Conservation (phyloP, 2,113 vertebrate species). For the Hymenochirus boettgeri region DNA sequence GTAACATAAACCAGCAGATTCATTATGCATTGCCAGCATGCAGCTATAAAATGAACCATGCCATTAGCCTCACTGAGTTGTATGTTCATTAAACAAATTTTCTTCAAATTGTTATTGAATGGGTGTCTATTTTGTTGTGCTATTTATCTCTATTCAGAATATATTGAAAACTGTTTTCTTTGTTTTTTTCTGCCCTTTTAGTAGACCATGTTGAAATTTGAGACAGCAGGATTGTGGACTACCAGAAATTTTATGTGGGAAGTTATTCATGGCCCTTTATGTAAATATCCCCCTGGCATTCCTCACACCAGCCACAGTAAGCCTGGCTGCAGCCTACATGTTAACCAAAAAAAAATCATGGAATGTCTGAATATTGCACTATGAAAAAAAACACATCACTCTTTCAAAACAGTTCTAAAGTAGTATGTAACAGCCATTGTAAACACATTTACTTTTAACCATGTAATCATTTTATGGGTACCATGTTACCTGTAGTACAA, state of each 20-base stretch:
- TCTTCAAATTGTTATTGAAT: too few relatives aligned
- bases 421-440: constrained; percentile 62
- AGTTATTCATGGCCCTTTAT: constrained; percentile 79
- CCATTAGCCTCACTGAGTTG: too few relatives aligned
- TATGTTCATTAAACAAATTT: too few relatives aligned
- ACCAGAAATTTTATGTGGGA: constrained; percentile 80
- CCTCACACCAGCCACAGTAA: constrained; percentile 83
- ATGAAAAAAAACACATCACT: constrained; percentile 46
- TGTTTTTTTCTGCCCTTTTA: constrained; percentile 52
- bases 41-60: too few relatives aligned
- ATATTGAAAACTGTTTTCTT: too few relatives aligned
- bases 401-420: constrained; percentile 64
- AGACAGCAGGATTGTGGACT: constrained; percentile 75
- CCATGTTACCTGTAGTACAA: constrained; percentile 58
- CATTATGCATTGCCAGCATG: too few relatives aligned
- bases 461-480: constrained; percentile 63
- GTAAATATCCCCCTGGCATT: constrained; percentile 66
- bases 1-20: too few relatives aligned
- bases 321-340: constrained; percentile 80
- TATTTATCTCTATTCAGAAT: too few relatives aligned
- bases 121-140: too few relatives aligned
- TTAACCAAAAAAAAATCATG: constrained; percentile 71
- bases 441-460: constrained; percentile 66
- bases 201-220: constrained; percentile 81
- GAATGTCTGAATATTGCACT: constrained; percentile 60